Evolutionary conservation across 2,113 vertebrate genomes (phyloP).

Genomic region (Smithornis capensis): DNA sequence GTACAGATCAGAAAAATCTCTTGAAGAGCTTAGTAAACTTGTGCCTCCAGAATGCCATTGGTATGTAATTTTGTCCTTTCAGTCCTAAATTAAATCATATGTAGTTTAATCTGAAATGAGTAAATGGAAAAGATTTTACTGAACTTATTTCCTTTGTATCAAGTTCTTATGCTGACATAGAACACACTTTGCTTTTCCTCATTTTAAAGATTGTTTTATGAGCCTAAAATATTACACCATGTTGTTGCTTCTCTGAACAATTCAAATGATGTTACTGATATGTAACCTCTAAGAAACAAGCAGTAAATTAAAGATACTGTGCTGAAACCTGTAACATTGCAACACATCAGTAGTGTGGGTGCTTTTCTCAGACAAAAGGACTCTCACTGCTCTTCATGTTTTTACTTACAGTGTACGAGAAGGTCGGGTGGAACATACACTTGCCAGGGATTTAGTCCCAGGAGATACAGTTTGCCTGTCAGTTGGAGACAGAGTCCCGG

Average conservation of each 20-base stretch:
- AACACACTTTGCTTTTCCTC: neutral
- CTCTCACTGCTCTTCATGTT: neutral
- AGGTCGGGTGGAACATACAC: slow-evolving; percentile 86
- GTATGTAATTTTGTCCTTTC: slow-evolving; percentile 71
- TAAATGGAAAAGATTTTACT: neutral
- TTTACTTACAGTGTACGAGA: slow-evolving; percentile 81
- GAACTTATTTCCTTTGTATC: neutral
- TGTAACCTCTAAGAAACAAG: neutral
- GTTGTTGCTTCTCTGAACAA: neutral
- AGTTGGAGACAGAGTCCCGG: slow-evolving; percentile 94
- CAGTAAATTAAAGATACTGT: neutral
- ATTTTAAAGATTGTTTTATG: neutral
- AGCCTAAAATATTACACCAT: neutral
- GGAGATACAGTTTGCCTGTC: slow-evolving; percentile 94
- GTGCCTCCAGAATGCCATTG: slow-evolving; percentile 97
- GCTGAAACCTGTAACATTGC: neutral
- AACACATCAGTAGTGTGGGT: neutral
- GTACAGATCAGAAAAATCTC: slow-evolving; percentile 97
- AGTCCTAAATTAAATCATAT: neutral
- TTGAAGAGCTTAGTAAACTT: slow-evolving; percentile 94
- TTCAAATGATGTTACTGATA: neutral
- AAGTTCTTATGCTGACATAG: neutral
- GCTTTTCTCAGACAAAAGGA: neutral
- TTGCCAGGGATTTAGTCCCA: slow-evolving; percentile 94
- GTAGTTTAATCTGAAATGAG: neutral